Percentiles rank a stretch among this genome's conserved stretches.
phyloP scores from a whole-genome alignment of 2,888 invertebrate species.

The Aphodius granarius region DNA sequence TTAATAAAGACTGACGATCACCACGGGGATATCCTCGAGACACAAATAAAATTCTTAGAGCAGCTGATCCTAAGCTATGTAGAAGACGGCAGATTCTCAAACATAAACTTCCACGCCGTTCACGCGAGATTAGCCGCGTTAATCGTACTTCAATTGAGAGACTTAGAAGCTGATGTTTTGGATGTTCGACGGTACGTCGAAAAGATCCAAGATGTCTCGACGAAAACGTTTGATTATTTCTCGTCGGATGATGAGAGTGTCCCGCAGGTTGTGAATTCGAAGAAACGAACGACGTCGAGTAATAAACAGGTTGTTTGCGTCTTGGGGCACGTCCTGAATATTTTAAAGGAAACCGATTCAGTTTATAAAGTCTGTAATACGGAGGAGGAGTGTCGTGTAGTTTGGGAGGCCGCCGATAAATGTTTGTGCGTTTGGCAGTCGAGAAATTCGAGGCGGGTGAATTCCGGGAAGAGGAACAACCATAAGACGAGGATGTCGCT shows the following conservation, averaged over 20 bases:
- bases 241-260: constrained; percentile 61
- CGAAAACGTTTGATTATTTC: constrained; percentile 55
- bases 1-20: constrained; percentile 53
- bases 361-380: constrained; percentile 57
- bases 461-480: constrained; percentile 58
- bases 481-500: constrained; percentile 37
- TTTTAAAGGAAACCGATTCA: constrained; percentile 45
- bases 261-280: not conserved
- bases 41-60: constrained; percentile 70
- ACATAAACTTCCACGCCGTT: constrained; percentile 64
- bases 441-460: constrained; percentile 57
- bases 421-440: constrained; percentile 69
- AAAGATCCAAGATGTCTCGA: constrained; percentile 37
- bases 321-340: constrained; percentile 48
- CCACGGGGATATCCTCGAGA: constrained; percentile 62
- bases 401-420: constrained; percentile 61
- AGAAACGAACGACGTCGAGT: constrained; percentile 29
- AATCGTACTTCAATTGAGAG: constrained; percentile 52
- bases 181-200: constrained; percentile 31
- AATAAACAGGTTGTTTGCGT: constrained; percentile 55
- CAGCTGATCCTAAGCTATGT: constrained; percentile 69
- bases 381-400: constrained; percentile 60
- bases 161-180: constrained; percentile 22
- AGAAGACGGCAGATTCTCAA: constrained; percentile 65
- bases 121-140: constrained; percentile 68